Evolutionary conservation across 2,888 invertebrate genomes (phyloP), one percentile per base, ranked within the genome.

Genomic region (Miltochrista miniata): DNA sequence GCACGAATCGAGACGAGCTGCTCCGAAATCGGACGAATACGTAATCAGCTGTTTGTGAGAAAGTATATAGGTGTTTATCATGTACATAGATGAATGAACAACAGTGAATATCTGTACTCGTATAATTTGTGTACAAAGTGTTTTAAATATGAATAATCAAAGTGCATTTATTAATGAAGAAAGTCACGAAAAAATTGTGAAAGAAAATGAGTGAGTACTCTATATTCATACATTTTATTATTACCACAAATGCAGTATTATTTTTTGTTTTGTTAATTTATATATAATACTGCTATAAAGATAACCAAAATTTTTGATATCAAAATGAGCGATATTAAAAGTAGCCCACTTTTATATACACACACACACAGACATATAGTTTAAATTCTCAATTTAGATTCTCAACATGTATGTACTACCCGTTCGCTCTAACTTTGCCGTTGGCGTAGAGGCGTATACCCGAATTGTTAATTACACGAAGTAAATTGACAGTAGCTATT

Each of bases 121-220:
- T 53, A 53, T 15, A 51, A 54, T 54, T 48, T 51, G 48, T 56
- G 52, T 50, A 47, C 31, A 52, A 50, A 51, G 53, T 51, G 45
- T 56, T 59, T 59, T 49, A 56, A 51, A 51, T 56, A 51, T 53
- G 40, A 50, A 50, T 50, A 47, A 51, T 43, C 45, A 55, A 34
- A 34, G 42, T 42, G 42, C 31, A 42, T 41, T 41, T 41, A 41
- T 45, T 38, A 45, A 41, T 41, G 48, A 42, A 41, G 29, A 48
- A 48, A 48, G 42, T 48, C 9, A 42, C 12, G 43, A 43, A 43
- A 37, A 43, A 43, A 48, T 47, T 29, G 40, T 35, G 47, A 41
- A 35, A 47, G 47, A 46, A 46, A 46, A 46, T 48, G 42, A 48
- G 40, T 40, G 46, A 40, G 40, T 46, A 44, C 44, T 44, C 24